These are phyloP conservation scores for Diploptera punctata DNA, from an alignment of 2,888 invertebrate genomes.

Conservation along the genomic window DNA sequence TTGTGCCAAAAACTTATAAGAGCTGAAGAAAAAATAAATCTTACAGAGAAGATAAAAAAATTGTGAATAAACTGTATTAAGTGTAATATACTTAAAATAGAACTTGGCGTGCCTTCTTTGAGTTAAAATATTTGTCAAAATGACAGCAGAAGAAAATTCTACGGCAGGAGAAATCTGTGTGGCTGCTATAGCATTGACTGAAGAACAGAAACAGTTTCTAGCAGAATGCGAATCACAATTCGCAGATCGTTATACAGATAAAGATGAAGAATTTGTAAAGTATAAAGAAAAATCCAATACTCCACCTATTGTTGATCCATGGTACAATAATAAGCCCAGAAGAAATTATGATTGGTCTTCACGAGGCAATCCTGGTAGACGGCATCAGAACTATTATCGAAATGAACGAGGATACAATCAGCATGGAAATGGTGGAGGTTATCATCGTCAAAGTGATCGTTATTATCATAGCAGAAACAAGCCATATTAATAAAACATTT, in stretches of 20 bases:
- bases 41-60: not conserved
- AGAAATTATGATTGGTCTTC: constrained; percentile 41
- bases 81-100: not conserved
- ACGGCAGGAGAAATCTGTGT: not conserved
- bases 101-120: not conserved
- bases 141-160: constrained; percentile 32
- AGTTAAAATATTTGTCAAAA: not conserved
- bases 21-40: constrained; percentile 40
- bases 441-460: constrained; percentile 32
- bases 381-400: constrained; percentile 20
- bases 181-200: constrained; percentile 46
- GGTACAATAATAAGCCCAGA: constrained; percentile 48
- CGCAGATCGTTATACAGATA: constrained; percentile 54
- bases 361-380: not conserved
- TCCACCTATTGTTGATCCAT: constrained; percentile 57
- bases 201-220: constrained; percentile 54
- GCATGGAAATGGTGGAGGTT: constrained; percentile 21
- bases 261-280: constrained; percentile 54
- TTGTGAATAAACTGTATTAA: too few relatives aligned
- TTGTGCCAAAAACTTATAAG: constrained; percentile 60
- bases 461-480: constrained; percentile 18
- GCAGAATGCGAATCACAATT: constrained; percentile 56
- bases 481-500: constrained; percentile 28
- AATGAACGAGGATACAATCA: constrained; percentile 21
- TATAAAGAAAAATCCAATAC: constrained; percentile 52